Evolutionary conservation across 2,797 vertebrate genomes (phyloP), one percentile per base, ranked within the genome.

Genomic region (Enteromius anoplus): DNA sequence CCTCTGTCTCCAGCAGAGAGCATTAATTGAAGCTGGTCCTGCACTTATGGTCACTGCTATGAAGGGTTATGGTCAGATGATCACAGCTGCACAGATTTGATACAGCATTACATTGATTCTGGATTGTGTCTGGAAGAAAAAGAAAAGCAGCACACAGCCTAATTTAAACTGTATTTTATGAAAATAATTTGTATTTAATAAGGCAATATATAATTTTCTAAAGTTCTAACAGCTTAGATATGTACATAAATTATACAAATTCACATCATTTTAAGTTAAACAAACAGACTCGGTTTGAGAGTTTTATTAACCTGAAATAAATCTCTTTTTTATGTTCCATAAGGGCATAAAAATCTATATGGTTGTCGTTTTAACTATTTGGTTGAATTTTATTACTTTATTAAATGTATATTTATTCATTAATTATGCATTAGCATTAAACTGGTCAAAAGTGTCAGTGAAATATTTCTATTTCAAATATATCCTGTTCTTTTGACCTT

Each of bases 1-100:
- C 75, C 68, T 78, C 68, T 68, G 70, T 75, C 84, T 85, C 75
- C 83, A 76, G 62, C 81, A 75, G 72, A 69, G 72, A 76, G 64
- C n/a, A 76, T 83, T 83, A 76, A 83, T 58, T 83, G 81, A 76
- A 83, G 81, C 72, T 58, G n/a, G 32, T 42, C 65, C 75, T 6
- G 37, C 32, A 11, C 69, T 19, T 49, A 55, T 26, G 45, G 23
- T 42, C 49, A 42, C 11, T 73, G 49, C 64, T 69, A 78, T 85
- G 65, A 77, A 77, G n/a, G 75, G 62, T 34, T 78, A 53, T 58
- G 65, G 26, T 51, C 26, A 49, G 42, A 75, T 77, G 23, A 75
- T 55, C 34, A 58, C 55, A 4, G 37, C 53, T 21, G 19, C 40
- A 15, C 55, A n/a, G 11, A 66, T 21, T 1, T 12, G 9, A 45